Base-by-base conservation (phyloP, 2,113 vertebrate genomes). In the Chaetorhynchus papuensis region DNA sequence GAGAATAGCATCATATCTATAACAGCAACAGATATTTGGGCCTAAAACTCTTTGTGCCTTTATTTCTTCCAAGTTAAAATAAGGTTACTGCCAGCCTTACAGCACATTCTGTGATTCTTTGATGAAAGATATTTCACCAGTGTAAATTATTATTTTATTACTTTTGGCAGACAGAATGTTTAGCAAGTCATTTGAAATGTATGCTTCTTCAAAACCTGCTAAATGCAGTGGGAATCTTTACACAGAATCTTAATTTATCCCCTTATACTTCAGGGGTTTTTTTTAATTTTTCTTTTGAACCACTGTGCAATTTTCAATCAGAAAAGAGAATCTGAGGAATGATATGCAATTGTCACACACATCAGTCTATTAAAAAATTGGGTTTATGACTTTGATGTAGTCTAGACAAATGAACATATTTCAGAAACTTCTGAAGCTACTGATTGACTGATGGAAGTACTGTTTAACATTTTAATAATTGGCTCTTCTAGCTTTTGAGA, bases 221-320 rank as follows among this genome's bases (percentile, higher is more conserved):
- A 86, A 92, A 87, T 90, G 77, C 84, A 76, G 22, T 61, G 64
- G 80, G 77, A 96, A 95, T 96, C 94, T 95, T 94, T 93, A 94
- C 76, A 87, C 1, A 95, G 92, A 95, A 96, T 94, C 96, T 96
- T 95, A 96, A 96, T 95, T 95, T 95, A 92, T 90, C 88, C 47
- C 85, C 93, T 96, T 93, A 89, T 95, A 92, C 64, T 96, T 97
- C 94, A 92, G 88, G 66, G 93, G 74, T 19, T 87, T 94, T 85
- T 85, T 92, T 87, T 76, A 90, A 90, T 90, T 64, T 95, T 90
- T 89, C 93, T 90, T 97, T 93, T 89, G 88, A 95, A 96, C 56
- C 49, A 87, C 42, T 85, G 89, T 94, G 83, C 9, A 41, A 78
- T 75, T 81, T 90, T 93, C 87, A 91, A 90, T 97, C 85, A 93